Base-by-base conservation (phyloP, 1,140 invertebrate species). In the Theocolax elegans region DNA sequence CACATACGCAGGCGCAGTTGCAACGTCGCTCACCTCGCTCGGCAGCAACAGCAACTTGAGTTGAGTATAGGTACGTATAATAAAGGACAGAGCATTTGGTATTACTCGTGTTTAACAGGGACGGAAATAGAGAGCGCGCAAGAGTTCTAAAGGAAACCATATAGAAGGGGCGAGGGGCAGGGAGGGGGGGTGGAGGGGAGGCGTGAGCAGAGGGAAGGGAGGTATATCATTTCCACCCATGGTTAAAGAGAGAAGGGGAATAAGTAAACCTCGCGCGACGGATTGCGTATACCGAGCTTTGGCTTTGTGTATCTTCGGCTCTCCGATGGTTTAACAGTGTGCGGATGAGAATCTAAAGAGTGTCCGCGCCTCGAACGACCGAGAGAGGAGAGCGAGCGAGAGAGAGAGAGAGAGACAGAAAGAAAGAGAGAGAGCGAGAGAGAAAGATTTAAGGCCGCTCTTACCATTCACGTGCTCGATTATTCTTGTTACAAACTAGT, bases 71-170 rank as follows among this genome's bases (percentile, higher is more conserved):
- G n/a, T n/a, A n/a, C n/a, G n/a, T n/a, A n/a, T n/a, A n/a, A n/a
- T n/a, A n/a, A n/a, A n/a, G n/a, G n/a, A n/a, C n/a, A n/a, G n/a
- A n/a, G n/a, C n/a, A n/a, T n/a, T n/a, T n/a, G n/a, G n/a, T n/a
- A n/a, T n/a, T n/a, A n/a, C n/a, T 19, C 25, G 46, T 29, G 44
- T 6, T 42, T 19, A 51, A 23, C 9, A 51, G 17, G 48, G 35
- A 64, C 62, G 62, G 35, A 53, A 64, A 64, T 64, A 64, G n/a
- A 23, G 23, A 15, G 44, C 21, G 10, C 40, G 7, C 54, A 19
- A 29, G 7, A 12, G 40, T 27, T 8, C 42, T 19, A 19, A 23
- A 51, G 46, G 21, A 64, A 64, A 40, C 19, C 29, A 3, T 42
- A 59, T 27, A 17, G 21, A 8, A 19, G 40, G 56, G 35, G 40